Evolutionary conservation across 53 echinoderm and acorn worm genomes (phyloP).

Genomic region (Glandiceps talaboti): DNA sequence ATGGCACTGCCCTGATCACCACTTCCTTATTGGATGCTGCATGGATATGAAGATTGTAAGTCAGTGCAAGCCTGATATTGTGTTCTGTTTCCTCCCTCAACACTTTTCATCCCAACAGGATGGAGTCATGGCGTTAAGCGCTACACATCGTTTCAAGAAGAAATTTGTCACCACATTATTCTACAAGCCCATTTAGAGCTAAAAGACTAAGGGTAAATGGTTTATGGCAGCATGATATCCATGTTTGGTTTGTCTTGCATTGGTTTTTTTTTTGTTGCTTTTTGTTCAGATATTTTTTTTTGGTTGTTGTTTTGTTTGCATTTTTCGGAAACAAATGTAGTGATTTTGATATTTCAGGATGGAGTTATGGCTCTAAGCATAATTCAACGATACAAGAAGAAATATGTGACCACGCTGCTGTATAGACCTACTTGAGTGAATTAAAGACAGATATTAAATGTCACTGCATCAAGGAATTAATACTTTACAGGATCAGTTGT

Average conservation of each 20-base stretch:
- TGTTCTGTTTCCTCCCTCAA: too few species aligned
- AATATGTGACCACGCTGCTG: slow-evolving; percentile 94
- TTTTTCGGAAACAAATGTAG: background rate
- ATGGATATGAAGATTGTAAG: background rate
- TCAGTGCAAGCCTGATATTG: too few species aligned
- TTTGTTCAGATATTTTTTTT: slow-evolving; percentile 8
- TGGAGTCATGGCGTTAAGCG: background rate
- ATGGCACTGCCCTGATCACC: too few species aligned
- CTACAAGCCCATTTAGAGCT: background rate
- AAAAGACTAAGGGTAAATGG: background rate
- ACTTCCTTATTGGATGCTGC: too few species aligned
- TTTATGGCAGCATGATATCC: background rate
- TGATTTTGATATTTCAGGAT: slow-evolving; percentile 39
- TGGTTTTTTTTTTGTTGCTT: too few species aligned
- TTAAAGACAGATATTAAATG: too few species aligned
- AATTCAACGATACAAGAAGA: slow-evolving; percentile 97
- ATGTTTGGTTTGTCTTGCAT: background rate
- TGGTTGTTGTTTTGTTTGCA: too few species aligned
- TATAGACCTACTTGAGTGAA: slow-evolving; percentile 94
- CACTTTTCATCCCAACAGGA: background rate
- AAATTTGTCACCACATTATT: background rate
- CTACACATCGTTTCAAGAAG: background rate
- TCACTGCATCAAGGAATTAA: too few species aligned
- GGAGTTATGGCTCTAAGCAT: slow-evolving; percentile 99
- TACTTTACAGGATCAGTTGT: too few species aligned